Base-by-base conservation (phyloP, 2,888 invertebrate species). In the Heliconius cydno region DNA sequence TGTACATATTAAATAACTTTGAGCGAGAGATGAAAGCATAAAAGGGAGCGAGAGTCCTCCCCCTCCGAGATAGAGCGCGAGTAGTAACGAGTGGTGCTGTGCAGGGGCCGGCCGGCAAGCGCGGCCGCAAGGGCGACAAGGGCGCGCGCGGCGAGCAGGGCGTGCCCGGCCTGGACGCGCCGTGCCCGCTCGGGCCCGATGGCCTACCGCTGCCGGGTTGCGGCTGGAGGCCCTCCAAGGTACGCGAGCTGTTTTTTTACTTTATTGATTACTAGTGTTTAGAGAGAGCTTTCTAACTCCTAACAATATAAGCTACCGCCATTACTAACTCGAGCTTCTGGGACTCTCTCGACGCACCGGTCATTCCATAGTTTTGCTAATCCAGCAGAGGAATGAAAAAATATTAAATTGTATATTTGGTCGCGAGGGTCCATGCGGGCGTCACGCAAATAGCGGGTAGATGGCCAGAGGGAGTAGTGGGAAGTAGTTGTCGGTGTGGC, bases 121-220 rank as follows among this genome's bases (percentile, higher is more conserved):
- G 98, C 86, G 99, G 99, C 78, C 96, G 98, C 85, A 98, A 98
- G 94, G 99, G 99, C 57, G 98, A 98, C 92, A 97, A 97, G 88
- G 99, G 99, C 66, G 97, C 98, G 88, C 98, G 98, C 94, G 99
- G 99, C 79, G 98, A 98, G 88, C 98, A 98, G 96, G 99, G 99
- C 85, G 98, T 99, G 85, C 99, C 99, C 60, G 99, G 99, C 63
- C 95, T 99, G 87, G 99, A 99, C 95, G 99, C 99, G 70, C 99
- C 99, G n/a, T 99, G 99, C 95, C 99, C 99, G 84, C 95, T 99
- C 80, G 99, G 99, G 79, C 97, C 97, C 76, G 99, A 99, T 93
- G 99, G 99, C 82, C 96, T 99, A 88, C 99, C 99, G 82, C 95
- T 99, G 87, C 98, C 99, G 77, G 99, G 99, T 87, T 99, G 99